Evolutionary conservation across 2,797 vertebrate genomes (phyloP), one percentile per base, ranked within the genome.

Genomic region (Gephyroberyx darwinii): DNA sequence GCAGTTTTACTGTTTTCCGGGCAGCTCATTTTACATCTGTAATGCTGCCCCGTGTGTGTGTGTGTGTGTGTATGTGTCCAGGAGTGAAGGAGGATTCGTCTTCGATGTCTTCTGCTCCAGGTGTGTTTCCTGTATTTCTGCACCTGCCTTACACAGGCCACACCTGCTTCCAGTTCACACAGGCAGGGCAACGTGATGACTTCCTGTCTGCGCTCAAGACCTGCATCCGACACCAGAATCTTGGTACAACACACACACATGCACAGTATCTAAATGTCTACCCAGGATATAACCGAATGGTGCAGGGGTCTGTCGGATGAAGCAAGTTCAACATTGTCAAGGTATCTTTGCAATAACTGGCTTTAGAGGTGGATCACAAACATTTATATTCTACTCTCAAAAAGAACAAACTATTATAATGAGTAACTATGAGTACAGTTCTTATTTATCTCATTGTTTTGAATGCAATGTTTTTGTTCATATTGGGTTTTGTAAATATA

Each of bases 161-260:
- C 22, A 89, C 87, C 74, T 96, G 92, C 93, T 97, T 95, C 84
- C 94, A 95, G 82, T 97, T 95, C 87, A 71, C 85, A 0, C 88
- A 95, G 79, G 88, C 91, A 1, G 85, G 75, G 0, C 89, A 92
- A 37, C 94, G 93, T 85, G 84, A 85, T 55, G 82, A 47, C 65
- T 95, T 97, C 79, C 91, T 95, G 0, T 86, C 94, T 0, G n/a
- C 87, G 30, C 88, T 98, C 62, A 91, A 86, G 0, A 94, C 96
- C 88, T 96, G 95, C 26, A 92, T 98, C 65, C 88, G 96, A 58
- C 96, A 96, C 47, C 84, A 93, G 30, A 96, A 95, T 80, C 92
- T 95, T 0, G 96, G 95, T 96, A 94, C 82, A 69, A 62, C 43
- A 58, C 17, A 31, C 50, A 26, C 57, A 41, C n/a, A 20, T 10